Conservation (phyloP, 2,888 invertebrate genomes). For the Lasius platythorax region DNA sequence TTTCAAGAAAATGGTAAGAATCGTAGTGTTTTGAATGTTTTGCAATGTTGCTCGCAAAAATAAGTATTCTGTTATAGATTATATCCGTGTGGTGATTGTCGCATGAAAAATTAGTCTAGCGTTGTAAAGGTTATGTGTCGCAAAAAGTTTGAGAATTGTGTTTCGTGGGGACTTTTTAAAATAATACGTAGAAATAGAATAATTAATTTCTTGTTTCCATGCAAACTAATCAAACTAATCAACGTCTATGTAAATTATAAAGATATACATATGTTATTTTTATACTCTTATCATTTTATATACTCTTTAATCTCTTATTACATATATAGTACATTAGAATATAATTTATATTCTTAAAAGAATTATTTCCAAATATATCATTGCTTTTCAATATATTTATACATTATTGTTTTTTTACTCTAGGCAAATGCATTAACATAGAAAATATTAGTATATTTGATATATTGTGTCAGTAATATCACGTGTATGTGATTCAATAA, state of each 20-base stretch:
- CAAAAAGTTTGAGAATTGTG: conserved; percentile 9
- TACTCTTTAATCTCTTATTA: neutral
- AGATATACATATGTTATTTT: neutral
- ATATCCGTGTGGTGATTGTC: conserved; percentile 5
- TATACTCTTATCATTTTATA: neutral
- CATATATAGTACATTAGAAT: neutral
- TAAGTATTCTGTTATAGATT: neutral
- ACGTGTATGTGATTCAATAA: neutral
- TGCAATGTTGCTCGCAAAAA: conserved; percentile 45
- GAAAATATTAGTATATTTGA: neutral
- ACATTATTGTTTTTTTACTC: neutral
- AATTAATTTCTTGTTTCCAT: conserved; percentile 6
- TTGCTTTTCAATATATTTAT: neutral
- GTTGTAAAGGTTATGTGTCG: conserved; percentile 63
- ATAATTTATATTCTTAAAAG: neutral
- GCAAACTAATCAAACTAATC: neutral
- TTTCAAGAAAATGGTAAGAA: conserved; percentile 69
- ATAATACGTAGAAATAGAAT: neutral
- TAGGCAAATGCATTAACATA: neutral
- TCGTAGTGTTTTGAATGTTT: conserved; percentile 39
- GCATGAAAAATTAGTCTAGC: conserved; percentile 35
- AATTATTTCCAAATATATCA: neutral
- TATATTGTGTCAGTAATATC: neutral
- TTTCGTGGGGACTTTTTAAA: neutral
- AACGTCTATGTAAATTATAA: neutral